These are phyloP conservation scores for Chloroceryle amazona DNA, from an alignment of 2,797 vertebrate species.

Conservation along the genomic window DNA sequence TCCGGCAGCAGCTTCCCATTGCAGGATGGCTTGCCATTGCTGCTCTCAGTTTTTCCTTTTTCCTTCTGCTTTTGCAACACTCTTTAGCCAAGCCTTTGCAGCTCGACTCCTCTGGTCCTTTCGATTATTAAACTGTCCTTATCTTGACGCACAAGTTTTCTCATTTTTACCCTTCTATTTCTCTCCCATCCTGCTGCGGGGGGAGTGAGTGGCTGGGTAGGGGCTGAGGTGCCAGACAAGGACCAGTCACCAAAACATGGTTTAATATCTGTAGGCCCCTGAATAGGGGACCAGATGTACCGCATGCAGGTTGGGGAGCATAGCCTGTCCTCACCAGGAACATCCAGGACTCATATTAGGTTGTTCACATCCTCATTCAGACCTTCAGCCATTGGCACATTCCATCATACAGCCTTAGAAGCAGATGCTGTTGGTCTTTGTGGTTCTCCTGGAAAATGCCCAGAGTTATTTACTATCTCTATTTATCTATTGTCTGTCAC, in stretches of 20 bases:
- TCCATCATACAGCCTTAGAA: background rate
- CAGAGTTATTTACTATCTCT: background rate
- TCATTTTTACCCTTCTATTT: background rate
- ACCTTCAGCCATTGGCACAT: background rate
- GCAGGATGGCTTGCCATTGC: rapidly evolving
- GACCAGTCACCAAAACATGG: background rate
- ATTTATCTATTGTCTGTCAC: background rate
- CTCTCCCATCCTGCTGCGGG: background rate
- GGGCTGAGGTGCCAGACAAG: background rate
- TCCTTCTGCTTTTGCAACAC: background rate
- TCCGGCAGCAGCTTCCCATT: rapidly evolving
- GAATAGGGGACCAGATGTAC: background rate
- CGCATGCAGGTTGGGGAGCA: background rate
- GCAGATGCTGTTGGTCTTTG: background rate
- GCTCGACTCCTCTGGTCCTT: background rate
- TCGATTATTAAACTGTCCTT: background rate
- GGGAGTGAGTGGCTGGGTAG: background rate
- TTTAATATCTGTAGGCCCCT: background rate
- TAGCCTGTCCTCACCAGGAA: background rate
- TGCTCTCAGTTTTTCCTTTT: background rate
- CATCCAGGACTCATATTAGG: background rate
- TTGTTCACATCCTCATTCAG: background rate
- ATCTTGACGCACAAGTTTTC: background rate
- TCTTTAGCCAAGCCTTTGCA: background rate
- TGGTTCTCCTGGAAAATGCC: background rate